Base-by-base conservation (phyloP, 2,888 invertebrate species). In the Epinotia demarniana region DNA sequence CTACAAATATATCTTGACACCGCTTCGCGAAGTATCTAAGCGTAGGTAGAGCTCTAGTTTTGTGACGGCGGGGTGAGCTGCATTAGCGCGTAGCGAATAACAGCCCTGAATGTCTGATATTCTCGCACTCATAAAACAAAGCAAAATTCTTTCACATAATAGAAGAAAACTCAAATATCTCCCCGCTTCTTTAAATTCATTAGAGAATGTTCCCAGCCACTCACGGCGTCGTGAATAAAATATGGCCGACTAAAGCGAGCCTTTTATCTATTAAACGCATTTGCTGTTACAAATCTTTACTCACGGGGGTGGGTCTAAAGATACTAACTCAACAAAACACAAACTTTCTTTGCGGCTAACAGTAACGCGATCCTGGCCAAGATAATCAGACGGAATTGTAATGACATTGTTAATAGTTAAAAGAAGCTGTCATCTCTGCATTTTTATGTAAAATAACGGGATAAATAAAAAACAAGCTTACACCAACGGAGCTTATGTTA, bases 261-360 rank as follows among this genome's bases (percentile, higher is more conserved):
- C 89, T 91, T 91, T 92, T 92, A 92, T 90, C 89, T 92, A 89
- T 90, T 92, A 92, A 91, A 92, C 89, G 89, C 89, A 91, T 90
- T 92, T 91, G 84, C 86, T 87, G 88, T 87, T 86, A 90, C 88
- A 90, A 91, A 90, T 89, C 87, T 90, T 85, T 80, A 83, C 86
- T 85, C 80, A 80, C 66, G 79, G 67, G 62, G 62, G 46, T 12
- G 27, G 39, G 27, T 33, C 27, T 53, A 9, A 16, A 64, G 23
- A 46, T 16, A 49, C 49, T 16, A 12, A 49, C 23, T 12, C 19
- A 49, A 13, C 53, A n/a, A n/a, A n/a, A n/a, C n/a, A n/a, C n/a
- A n/a, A n/a, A n/a, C n/a, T n/a, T 53, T n/a, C n/a, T 16, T 49
- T n/a, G 16, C 5, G 5, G 8, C 53, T n/a, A n/a, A 53, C n/a